Evolutionary conservation across 2,113 vertebrate genomes (phyloP).

Genomic region (Sturnira hondurensis): DNA sequence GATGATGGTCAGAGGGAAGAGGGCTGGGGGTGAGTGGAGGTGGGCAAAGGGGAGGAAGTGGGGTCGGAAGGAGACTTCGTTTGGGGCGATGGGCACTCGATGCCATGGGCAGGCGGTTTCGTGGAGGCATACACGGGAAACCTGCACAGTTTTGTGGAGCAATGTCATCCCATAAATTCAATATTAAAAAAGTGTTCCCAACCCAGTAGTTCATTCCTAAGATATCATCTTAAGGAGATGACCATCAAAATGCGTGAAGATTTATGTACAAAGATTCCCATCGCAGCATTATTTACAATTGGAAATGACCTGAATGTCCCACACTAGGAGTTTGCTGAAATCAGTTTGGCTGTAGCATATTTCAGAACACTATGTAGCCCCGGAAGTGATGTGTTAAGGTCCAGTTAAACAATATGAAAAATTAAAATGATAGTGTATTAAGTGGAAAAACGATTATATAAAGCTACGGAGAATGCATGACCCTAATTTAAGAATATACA

Average conservation of each 20-base stretch:
- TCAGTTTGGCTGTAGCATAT: not conserved
- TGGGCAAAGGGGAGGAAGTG: too few species aligned
- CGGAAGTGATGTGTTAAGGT: not conserved
- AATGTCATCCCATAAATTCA: too few species aligned
- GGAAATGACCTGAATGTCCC: not conserved
- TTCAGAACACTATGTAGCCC: not conserved
- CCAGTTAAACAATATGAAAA: not conserved
- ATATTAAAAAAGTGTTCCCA: not conserved
- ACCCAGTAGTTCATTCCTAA: not conserved
- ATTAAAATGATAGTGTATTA: not conserved
- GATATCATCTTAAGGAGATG: not conserved
- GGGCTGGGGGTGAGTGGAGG: too few species aligned
- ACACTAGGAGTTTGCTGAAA: not conserved
- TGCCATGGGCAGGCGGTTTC: too few species aligned
- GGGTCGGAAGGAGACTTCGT: too few species aligned
- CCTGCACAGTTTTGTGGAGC: too few species aligned
- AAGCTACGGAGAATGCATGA: not conserved
- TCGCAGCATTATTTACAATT: not conserved
- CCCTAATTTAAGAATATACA: not conserved
- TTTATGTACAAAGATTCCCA: not conserved
- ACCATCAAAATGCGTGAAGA: not conserved
- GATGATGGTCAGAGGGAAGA: too few species aligned
- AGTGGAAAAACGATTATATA: not conserved
- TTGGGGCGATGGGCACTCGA: too few species aligned
- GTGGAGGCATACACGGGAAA: too few species aligned